Conservation (phyloP, 2,888 invertebrate species). For the Piscicola geometra region DNA sequence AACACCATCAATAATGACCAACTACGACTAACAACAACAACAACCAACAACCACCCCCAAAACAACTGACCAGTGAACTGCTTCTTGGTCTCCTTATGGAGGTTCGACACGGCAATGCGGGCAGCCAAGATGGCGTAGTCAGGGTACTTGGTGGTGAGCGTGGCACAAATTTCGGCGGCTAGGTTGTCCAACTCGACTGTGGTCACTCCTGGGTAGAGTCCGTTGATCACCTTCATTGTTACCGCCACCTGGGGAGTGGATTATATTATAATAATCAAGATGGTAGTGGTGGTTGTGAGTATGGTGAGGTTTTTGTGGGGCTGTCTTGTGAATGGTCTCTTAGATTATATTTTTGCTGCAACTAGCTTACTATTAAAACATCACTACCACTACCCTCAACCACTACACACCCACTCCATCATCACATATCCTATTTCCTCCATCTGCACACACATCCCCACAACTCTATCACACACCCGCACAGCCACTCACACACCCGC, state of each 20-base stretch:
- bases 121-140: conserved; percentile 75
- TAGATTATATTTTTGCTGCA: no score
- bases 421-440: no score
- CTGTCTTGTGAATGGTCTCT: background rate
- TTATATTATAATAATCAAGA: background rate
- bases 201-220: conserved; percentile 90
- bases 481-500: no score
- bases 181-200: conserved; percentile 94
- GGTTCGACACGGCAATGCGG: conserved; percentile 88
- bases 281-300: no score
- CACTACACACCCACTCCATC: no score
- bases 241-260: conserved; percentile 51
- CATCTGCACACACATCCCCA: no score
- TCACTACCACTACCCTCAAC: no score
- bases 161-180: conserved; percentile 97
- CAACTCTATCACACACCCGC: no score
- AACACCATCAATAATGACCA: background rate
- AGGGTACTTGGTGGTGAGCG: conserved; percentile 92
- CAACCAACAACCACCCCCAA: background rate
- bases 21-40: background rate
- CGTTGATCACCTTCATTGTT: conserved; percentile 77
- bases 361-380: no score
- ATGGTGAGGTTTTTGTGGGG: background rate
- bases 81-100: conserved; percentile 96
- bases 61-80: conserved; percentile 63